These are phyloP conservation scores for Cosmorhoe ocellata DNA, from an alignment of 2,888 invertebrate species.

Conservation along the genomic window DNA sequence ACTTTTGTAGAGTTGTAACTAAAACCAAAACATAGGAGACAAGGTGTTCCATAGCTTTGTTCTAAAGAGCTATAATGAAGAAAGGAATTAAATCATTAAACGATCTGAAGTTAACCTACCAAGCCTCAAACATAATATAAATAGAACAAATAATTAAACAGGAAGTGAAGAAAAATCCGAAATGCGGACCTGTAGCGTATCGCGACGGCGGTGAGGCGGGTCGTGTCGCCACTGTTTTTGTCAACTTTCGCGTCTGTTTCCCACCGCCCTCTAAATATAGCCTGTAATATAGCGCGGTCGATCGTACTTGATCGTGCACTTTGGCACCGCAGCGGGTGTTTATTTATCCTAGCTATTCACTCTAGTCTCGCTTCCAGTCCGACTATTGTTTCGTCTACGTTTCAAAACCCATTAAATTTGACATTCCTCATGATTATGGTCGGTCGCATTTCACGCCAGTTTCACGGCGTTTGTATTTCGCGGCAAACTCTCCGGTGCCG, in stretches of 20 bases:
- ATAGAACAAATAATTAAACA: constrained; percentile 17
- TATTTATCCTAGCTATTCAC: constrained; percentile 27
- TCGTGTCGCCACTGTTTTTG: constrained; percentile 65
- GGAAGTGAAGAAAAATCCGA: constrained; percentile 31
- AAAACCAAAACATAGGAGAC: too few species aligned
- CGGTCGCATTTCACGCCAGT: constrained; percentile 27
- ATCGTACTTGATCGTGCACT: constrained; percentile 49
- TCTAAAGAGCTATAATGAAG: too few species aligned
- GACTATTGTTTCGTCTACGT: constrained; percentile 30
- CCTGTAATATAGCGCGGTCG: constrained; percentile 45
- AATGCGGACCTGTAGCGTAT: constrained; percentile 44
- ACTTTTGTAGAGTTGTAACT: too few species aligned
- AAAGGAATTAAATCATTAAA: too few species aligned
- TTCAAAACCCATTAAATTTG: constrained; percentile 31
- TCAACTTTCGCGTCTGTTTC: constrained; percentile 66
- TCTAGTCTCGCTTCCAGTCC: constrained; percentile 14
- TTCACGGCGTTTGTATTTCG: constrained; percentile 30
- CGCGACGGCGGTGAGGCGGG: constrained; percentile 36
- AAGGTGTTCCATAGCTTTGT: too few species aligned
- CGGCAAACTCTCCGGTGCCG: constrained; percentile 12
- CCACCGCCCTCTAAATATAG: constrained; percentile 54
- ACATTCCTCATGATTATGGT: constrained; percentile 27
- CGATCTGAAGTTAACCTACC: neutral
- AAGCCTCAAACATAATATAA: too few species aligned
- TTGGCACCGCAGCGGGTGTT: constrained; percentile 33